phyloP scores from a whole-genome alignment of 2,113 vertebrate genomes.

The Rutilus rutilus region DNA sequence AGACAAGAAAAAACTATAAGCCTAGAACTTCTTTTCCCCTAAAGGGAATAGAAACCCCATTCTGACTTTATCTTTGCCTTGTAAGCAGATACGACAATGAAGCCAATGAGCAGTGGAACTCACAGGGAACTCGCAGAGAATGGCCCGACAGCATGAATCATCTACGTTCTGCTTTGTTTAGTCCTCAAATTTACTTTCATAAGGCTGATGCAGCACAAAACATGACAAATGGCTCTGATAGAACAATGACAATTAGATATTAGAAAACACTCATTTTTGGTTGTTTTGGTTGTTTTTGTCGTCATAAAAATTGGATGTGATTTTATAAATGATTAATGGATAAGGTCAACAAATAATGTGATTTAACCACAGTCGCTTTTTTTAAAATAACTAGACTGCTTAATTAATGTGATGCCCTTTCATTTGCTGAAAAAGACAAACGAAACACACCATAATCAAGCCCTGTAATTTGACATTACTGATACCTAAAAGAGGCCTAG shows the following conservation, averaged over 20 bases:
- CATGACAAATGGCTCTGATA: slow-evolving; percentile 10
- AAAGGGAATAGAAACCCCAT: slow-evolving; percentile 23
- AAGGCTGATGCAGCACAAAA: slow-evolving; percentile 25
- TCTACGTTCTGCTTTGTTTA: slow-evolving; percentile 33
- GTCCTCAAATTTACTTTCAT: slow-evolving; percentile 18
- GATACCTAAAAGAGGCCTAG: no score
- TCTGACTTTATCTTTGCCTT: slow-evolving; percentile 39
- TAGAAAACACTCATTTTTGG: background rate
- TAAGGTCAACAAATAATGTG: background rate
- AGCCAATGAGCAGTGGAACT: slow-evolving; percentile 29
- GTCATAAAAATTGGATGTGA: background rate
- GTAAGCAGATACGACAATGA: slow-evolving; percentile 32
- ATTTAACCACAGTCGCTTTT: background rate
- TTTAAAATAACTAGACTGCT: background rate
- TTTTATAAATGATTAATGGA: background rate
- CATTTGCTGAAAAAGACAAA: background rate
- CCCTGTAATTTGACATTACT: background rate
- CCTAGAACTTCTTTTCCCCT: background rate
- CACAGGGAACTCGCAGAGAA: background rate
- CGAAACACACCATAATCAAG: background rate
- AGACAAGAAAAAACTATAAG: slow-evolving; percentile 8
- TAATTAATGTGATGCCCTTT: background rate
- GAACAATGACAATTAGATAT: slow-evolving; percentile 19
- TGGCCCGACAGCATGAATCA: background rate
- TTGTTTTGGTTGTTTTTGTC: background rate